These are phyloP conservation scores for Cydia strobilella DNA, from an alignment of 1,140 invertebrate genomes.

Conservation along the genomic window DNA sequence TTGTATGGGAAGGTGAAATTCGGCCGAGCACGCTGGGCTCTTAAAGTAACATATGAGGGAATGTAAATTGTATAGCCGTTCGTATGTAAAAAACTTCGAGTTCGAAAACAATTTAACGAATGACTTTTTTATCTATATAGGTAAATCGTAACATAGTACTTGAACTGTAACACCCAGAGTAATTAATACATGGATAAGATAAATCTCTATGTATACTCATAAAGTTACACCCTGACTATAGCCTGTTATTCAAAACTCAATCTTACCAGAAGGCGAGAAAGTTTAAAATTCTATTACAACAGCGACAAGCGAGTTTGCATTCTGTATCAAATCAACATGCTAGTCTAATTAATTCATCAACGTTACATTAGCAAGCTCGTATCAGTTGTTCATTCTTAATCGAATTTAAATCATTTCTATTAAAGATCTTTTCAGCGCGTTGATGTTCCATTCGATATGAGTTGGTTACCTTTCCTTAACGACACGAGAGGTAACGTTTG, in stretches of 20 bases:
- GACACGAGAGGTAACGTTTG: background rate
- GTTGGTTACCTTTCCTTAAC: background rate
- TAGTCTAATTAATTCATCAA: slow-evolving; percentile 31
- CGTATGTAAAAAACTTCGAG: no score
- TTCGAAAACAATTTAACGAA: no score
- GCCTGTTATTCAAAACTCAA: background rate
- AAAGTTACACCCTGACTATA: background rate
- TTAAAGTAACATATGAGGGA: background rate
- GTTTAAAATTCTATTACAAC: background rate
- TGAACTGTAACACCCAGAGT: background rate
- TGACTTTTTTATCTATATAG: no score
- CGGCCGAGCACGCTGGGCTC: no score
- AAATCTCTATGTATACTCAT: background rate
- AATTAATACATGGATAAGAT: slow-evolving; percentile 31
- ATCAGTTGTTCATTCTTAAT: background rate
- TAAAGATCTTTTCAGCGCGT: background rate
- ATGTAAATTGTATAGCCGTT: no score
- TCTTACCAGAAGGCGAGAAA: background rate
- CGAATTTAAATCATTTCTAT: background rate
- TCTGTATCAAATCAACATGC: slow-evolving; percentile 23
- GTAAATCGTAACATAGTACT: no score
- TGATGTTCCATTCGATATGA: background rate
- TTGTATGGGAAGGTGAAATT: no score
- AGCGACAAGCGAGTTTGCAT: background rate
- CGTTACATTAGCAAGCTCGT: background rate